phyloP scores from a whole-genome alignment of 2,113 vertebrate species.

The Neomonachus schauinslandi region DNA sequence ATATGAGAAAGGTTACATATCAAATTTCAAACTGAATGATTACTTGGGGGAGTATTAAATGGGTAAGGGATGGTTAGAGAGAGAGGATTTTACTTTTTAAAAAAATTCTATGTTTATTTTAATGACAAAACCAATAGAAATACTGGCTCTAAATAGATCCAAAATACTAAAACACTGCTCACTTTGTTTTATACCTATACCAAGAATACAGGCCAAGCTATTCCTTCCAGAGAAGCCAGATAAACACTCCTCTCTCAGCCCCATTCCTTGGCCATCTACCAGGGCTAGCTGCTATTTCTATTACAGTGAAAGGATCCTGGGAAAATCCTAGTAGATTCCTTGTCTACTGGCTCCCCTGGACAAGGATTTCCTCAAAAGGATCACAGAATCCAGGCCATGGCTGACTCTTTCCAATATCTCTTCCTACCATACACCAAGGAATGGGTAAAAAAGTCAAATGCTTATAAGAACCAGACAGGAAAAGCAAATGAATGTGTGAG shows the following conservation, averaged over 20 bases:
- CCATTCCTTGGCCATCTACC: neutral
- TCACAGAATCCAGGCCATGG: neutral
- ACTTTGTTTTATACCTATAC: neutral
- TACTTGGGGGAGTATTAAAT: neutral
- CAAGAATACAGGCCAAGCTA: constrained; percentile 13
- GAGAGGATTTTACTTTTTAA: neutral
- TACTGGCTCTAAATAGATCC: neutral
- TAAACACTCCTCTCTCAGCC: neutral
- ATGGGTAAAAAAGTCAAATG: neutral
- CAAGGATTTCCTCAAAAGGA: neutral
- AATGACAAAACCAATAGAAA: constrained; percentile 10
- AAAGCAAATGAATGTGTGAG: constrained; percentile 7
- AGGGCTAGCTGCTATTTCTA: neutral
- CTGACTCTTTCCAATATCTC: neutral
- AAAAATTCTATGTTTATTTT: neutral
- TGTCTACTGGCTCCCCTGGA: neutral
- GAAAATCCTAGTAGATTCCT: neutral
- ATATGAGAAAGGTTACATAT: neutral
- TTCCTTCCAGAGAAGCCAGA: neutral
- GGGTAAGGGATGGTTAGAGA: constrained; percentile 17
- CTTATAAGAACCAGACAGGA: constrained; percentile 1
- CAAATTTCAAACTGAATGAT: constrained; percentile 30
- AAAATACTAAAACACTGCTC: neutral
- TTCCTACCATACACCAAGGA: neutral
- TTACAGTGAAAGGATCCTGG: neutral